Evolutionary conservation across 2,113 vertebrate genomes (phyloP).

Genomic region (Gila orcuttii): DNA sequence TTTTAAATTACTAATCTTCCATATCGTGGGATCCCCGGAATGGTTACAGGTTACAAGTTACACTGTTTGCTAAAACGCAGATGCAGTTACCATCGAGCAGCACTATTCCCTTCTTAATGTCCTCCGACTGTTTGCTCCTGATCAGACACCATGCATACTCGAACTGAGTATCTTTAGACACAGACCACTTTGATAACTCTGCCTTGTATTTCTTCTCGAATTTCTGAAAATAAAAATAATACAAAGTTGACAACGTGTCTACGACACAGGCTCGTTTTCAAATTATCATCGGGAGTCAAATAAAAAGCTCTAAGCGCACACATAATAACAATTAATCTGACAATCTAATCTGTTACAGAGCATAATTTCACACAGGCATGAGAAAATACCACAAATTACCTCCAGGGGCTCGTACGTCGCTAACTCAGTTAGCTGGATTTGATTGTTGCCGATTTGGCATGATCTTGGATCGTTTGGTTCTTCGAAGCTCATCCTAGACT

Average conservation of each 20-base stretch:
- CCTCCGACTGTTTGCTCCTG: conserved; percentile 81
- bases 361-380: neutral
- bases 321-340: neutral
- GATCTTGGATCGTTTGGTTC: too few species aligned
- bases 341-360: neutral
- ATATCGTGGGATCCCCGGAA: too few species aligned
- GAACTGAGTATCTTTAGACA: conserved; percentile 85
- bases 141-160: conserved; percentile 91
- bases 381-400: conserved; percentile 5
- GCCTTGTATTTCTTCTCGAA: conserved; percentile 87
- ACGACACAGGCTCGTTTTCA: neutral
- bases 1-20: too few species aligned
- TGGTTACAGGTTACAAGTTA: too few species aligned
- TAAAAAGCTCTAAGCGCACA: neutral
- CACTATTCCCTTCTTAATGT: conserved; percentile 81
- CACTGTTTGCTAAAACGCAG: neutral
- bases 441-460: too few species aligned
- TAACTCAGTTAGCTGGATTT: too few species aligned
- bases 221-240: conserved; percentile 70
- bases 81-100: conserved; percentile 80
- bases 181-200: conserved; percentile 75
- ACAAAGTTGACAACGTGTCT: neutral
- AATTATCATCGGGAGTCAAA: neutral
- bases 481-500: too few species aligned
- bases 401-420: neutral